These are phyloP conservation scores for Acronicta alni DNA, from an alignment of 2,888 invertebrate species.

Conservation along the genomic window DNA sequence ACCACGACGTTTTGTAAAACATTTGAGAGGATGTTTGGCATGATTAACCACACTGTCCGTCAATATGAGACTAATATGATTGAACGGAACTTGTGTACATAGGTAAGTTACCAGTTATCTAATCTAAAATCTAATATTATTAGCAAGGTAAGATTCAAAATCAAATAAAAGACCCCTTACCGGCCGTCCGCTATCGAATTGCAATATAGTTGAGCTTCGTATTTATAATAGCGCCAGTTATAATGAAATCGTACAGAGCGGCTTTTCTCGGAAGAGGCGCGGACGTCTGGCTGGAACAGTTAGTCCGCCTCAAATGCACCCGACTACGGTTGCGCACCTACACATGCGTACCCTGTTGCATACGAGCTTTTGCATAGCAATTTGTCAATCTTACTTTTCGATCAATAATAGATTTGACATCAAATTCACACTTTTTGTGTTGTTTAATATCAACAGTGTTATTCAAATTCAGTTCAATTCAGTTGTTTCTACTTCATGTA, in stretches of 20 bases:
- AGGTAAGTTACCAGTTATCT: background rate
- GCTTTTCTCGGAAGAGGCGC: conserved; percentile 71
- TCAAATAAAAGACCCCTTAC: conserved; percentile 38
- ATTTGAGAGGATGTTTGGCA: conserved; percentile 42
- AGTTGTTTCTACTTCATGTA: no score
- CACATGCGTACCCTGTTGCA: conserved; percentile 26
- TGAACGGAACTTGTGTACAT: background rate
- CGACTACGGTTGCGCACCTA: conserved; percentile 40
- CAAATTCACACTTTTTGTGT: background rate
- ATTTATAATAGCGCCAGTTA: conserved; percentile 46
- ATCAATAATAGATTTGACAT: background rate
- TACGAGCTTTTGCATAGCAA: conserved; percentile 19
- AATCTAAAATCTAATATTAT: background rate
- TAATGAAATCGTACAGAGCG: conserved; percentile 59
- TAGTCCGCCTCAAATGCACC: conserved; percentile 53
- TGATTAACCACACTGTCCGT: conserved; percentile 28
- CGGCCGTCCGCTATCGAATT: conserved; percentile 34
- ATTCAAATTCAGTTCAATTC: no score
- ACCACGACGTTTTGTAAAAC: conserved; percentile 31
- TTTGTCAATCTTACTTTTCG: background rate
- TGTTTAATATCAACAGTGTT: no score
- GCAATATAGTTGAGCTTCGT: conserved; percentile 40
- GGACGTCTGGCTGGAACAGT: conserved; percentile 63
- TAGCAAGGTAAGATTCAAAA: conserved; percentile 19
- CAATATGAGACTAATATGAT: conserved; percentile 11